These are phyloP conservation scores for Trachelus iudaicus DNA, from an alignment of 2,888 invertebrate genomes.

Conservation along the genomic window DNA sequence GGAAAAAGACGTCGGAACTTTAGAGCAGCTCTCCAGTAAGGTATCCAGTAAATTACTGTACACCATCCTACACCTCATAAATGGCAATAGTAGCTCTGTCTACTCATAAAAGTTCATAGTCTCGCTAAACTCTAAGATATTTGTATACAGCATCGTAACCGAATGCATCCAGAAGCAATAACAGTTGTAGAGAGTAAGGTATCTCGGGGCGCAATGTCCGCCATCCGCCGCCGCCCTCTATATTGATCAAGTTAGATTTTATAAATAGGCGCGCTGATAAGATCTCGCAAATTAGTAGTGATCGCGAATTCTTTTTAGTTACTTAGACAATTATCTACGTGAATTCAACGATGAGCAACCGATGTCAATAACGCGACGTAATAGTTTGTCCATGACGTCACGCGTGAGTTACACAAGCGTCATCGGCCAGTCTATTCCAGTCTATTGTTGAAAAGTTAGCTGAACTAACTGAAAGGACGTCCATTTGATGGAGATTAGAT, in stretches of 20 bases:
- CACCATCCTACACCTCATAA: background rate
- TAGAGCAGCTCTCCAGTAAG: background rate
- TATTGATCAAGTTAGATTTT: conserved; percentile 52
- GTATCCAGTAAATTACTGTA: background rate
- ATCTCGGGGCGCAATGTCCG: background rate
- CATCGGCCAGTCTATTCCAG: conserved; percentile 46
- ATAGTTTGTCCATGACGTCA: conserved; percentile 52
- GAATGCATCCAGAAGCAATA: background rate
- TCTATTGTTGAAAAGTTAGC: conserved; percentile 47
- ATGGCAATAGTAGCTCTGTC: background rate
- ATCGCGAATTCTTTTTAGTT: conserved; percentile 23
- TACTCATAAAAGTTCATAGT: background rate
- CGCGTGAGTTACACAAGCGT: conserved; percentile 58
- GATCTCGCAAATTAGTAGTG: conserved; percentile 38
- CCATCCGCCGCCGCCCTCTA: conserved; percentile 26
- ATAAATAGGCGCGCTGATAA: conserved; percentile 45
- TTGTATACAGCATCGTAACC: background rate
- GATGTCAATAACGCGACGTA: conserved; percentile 20
- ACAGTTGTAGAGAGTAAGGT: background rate
- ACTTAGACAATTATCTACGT: conserved; percentile 15
- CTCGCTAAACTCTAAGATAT: background rate
- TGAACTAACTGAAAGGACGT: conserved; percentile 13
- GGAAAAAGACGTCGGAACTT: background rate
- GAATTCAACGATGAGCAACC: conserved; percentile 9
- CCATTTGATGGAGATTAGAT: background rate